Base-by-base conservation (phyloP, 2,888 invertebrate genomes). In the Stenoptilia bipunctidactyla region DNA sequence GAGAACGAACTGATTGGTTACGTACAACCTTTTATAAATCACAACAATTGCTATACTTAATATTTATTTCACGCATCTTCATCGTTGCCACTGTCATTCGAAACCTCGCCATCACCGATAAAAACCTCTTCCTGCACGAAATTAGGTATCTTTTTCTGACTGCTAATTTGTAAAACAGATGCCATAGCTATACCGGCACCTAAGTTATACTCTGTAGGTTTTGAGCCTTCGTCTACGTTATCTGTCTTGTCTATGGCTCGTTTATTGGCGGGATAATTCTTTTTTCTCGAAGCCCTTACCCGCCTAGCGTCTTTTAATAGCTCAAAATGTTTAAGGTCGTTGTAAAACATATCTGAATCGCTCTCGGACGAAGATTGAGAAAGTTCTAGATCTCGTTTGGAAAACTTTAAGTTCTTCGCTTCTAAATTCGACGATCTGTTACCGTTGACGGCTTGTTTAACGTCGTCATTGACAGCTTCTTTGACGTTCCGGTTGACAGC, bases 101-200 rank as follows among this genome's bases (percentile, higher is more conserved):
- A 82, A 0, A 83, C 77, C 37, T 84, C 80, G 0, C 85, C 85
- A 25, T 77, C 71, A 0, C 82, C 85, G n/a, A 67, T 59, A 50
- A 82, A 84, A 0, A 80, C 70, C 15, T 83, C 82, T 40, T 84
- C 84, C 1, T 58, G 53, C 0, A 54, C 61, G 55, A 74, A 61
- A 46, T 56, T 59, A 0, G 63, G 57, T 10, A 68, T 51, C 40
- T 57, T 61, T 0, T 52, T 49, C 25, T 53, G 59, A 47, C 50
- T 58, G 40, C 65, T 72, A 0, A 68, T 57, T 47, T 80, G 79
- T 43, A 85, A 53, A 41, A 85, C 62, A 0, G 84, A 79, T 0
- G 85, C 85, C 69, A 85, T 76, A 1, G 84, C 82, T 64, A 85
- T 62, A 0, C 85, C 84, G 0, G 84, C 74, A 0, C 85, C 83